phyloP scores from a whole-genome alignment of 2,797 vertebrate genomes.

The Amphiprion clarkii region DNA sequence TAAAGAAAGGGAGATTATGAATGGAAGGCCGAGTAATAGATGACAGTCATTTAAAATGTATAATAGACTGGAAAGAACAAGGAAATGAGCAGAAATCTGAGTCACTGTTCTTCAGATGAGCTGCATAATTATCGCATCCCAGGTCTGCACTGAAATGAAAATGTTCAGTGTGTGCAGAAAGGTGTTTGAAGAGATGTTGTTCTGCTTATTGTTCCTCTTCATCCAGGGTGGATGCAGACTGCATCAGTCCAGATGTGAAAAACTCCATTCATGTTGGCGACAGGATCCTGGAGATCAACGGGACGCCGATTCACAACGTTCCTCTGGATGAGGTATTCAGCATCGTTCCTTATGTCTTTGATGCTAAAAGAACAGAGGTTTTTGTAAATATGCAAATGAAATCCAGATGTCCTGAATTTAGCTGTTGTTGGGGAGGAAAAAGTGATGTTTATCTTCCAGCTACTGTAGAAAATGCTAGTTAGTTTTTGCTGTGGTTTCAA shows the following conservation, averaged over 20 bases:
- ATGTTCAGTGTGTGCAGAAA: constrained; percentile 11
- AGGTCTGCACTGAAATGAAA: neutral
- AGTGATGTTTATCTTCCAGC: neutral
- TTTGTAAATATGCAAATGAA: neutral
- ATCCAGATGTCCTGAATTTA: neutral
- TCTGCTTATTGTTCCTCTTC: constrained; percentile 21
- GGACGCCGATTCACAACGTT: constrained; percentile 94
- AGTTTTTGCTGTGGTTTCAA: neutral
- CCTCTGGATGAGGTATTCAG: constrained; percentile 93
- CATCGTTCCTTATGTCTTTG: neutral
- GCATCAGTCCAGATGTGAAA: constrained; percentile 97
- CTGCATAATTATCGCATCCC: constrained; percentile 21
- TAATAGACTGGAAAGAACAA: constrained; percentile 30
- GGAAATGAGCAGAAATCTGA: constrained; percentile 25
- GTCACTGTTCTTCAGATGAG: constrained; percentile 48
- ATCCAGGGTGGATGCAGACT: constrained; percentile 91
- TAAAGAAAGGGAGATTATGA: constrained; percentile 9
- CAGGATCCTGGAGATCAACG: constrained; percentile 97
- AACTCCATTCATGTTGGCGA: constrained; percentile 97
- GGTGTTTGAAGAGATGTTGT: neutral
- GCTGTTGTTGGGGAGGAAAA: neutral
- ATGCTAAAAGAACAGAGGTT: constrained; percentile 8
- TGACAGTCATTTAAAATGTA: constrained; percentile 49
- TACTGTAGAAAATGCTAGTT: neutral
- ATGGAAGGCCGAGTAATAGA: constrained; percentile 27